A percentile compares a stretch with the other conserved stretches of the same genome.
phyloP scores from a whole-genome alignment of 2,888 invertebrate species.

The Drosophila paramelanica region DNA sequence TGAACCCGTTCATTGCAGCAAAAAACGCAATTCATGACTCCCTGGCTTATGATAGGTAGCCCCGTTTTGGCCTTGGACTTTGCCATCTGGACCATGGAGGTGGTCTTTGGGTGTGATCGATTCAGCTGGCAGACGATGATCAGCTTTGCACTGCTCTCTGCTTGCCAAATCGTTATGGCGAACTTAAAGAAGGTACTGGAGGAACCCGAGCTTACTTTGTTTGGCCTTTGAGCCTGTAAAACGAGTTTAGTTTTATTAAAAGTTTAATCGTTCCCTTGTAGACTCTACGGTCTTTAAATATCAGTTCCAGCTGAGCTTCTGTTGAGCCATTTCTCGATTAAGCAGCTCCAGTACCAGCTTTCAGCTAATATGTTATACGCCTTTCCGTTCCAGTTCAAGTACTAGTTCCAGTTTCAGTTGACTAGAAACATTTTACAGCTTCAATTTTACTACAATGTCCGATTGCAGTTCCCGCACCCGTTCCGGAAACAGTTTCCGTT shows the following conservation, averaged over 20 bases:
- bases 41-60: not conserved
- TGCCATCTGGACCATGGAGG: not conserved
- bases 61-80: not conserved
- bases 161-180: not conserved
- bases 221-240: not conserved
- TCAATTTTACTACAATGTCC: not conserved
- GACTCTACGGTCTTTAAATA: no score
- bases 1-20: not conserved
- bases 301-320: no score
- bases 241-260: not conserved
- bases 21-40: not conserved
- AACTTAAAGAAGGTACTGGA: not conserved
- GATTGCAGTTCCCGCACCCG: not conserved
- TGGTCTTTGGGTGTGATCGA: not conserved
- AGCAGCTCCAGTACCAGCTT: no score
- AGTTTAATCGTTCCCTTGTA: no score
- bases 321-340: no score
- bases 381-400: no score
- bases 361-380: no score
- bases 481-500: constrained; percentile 7
- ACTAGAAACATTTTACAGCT: not conserved
- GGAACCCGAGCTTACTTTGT: not conserved
- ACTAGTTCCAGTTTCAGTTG: no score
- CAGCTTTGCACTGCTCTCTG: not conserved
- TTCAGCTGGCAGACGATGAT: not conserved